These are phyloP conservation scores for Bemisia tabaci DNA, from an alignment of 1,140 invertebrate species.

Conservation along the genomic window DNA sequence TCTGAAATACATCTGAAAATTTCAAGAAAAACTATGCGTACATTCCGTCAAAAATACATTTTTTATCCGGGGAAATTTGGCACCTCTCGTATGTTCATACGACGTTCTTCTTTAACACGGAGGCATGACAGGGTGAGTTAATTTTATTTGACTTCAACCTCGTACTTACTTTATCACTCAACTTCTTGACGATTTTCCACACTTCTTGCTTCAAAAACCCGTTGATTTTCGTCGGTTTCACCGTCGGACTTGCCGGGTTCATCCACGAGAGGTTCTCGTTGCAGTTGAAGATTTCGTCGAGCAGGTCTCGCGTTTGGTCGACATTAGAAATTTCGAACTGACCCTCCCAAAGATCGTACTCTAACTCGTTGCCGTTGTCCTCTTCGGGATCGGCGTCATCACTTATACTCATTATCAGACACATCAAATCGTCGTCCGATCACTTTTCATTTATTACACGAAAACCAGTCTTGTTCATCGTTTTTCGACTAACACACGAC, in stretches of 20 bases:
- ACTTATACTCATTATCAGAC: not conserved
- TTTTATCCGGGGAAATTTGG: too few species aligned
- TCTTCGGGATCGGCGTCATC: not conserved
- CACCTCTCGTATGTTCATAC: too few species aligned
- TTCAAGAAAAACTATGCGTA: too few species aligned
- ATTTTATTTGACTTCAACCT: too few species aligned
- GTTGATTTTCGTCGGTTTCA: not conserved
- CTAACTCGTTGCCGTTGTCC: constrained; percentile 32
- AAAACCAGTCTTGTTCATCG: too few species aligned
- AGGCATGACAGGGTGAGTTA: too few species aligned
- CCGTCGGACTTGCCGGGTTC: not conserved
- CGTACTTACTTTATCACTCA: not conserved
- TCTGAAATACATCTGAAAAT: too few species aligned
- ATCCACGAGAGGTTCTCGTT: not conserved
- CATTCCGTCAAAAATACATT: too few species aligned
- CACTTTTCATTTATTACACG: not conserved
- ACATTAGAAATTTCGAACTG: constrained; percentile 55
- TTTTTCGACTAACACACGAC: too few species aligned
- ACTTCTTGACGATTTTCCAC: constrained; percentile 3
- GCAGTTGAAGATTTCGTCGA: not conserved
- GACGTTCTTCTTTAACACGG: too few species aligned
- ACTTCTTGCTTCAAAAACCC: not conserved
- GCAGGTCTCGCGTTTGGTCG: not conserved
- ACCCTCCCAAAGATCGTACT: constrained; percentile 73
- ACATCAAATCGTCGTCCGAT: not conserved